Base-by-base conservation (phyloP, 2,888 invertebrate species). In the Mycogona germanica region DNA sequence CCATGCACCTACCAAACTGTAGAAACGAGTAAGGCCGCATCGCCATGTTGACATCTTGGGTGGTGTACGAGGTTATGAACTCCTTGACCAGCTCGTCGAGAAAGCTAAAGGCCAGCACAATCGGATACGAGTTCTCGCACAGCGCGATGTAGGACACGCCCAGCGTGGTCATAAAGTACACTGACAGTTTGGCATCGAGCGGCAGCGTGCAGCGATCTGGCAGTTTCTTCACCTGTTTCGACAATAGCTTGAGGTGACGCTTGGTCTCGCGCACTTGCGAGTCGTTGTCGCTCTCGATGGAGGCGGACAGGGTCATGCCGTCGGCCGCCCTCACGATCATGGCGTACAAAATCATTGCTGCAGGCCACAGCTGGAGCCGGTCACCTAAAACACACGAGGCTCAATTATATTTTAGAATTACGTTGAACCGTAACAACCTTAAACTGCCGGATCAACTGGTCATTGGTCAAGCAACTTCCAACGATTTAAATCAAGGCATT, bases 1-100 rank as follows among this genome's bases (percentile, higher is more conserved):
- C 40, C 23, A 6, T 26, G 19, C 25, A 60, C 66, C 62, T 63
- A 72, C 72, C 72, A 64, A 72, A 73, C 57, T 71, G 68, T 53
- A 72, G 71, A 55, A 72, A 68, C 41, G 67, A 64, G 60, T 72
- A 73, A 1, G 72, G 72, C 51, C 73, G 62, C 42, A 66, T 64
- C 17, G 66, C 67, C 46, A 63, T 61, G 48, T 63, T 64, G 9
- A 72, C 64, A 57, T 64, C 65, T 7, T 61, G 60, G 35, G 63
- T 60, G 40, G 68, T 68, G 63, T 70, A 72, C 30, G 62, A 63
- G 19, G 64, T 60, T 29, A 69, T 63, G 53, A 73, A 73, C 58
- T 72, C 72, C 58, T 65, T 68, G 64, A 67, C 66, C 21, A 73
- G 61, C 60, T 73, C 72, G 57, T 70, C 67, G 12, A 73, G 63